Percentiles rank a stretch among this genome's conserved stretches.
Evolutionary conservation across 1,140 invertebrate species (phyloP).

Genomic region (Phortica variegata): DNA sequence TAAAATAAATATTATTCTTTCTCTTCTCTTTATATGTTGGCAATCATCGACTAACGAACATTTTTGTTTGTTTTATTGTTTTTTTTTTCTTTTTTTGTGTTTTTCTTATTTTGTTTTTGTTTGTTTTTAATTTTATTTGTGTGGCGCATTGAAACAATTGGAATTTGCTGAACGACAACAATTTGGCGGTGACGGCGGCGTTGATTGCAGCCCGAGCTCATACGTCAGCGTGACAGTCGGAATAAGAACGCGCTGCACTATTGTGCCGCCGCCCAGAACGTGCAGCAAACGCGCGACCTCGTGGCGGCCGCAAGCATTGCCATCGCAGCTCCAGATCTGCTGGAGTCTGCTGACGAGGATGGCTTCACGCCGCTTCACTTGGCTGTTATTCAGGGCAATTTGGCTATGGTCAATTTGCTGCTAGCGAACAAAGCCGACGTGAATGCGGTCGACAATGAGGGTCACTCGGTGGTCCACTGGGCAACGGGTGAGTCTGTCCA

Average conservation of each 20-base stretch:
- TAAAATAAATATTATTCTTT: too few relatives aligned
- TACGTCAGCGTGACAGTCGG: constrained; percentile 73
- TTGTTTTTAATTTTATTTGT: not conserved
- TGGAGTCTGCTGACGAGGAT: constrained; percentile 84
- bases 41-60: too few relatives aligned
- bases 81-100: not conserved
- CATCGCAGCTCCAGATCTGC: constrained; percentile 73
- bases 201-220: constrained; percentile 65
- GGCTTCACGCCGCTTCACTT: constrained; percentile 92
- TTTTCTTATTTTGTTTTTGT: not conserved
- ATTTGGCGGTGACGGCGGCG: too few relatives aligned
- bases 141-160: too few relatives aligned
- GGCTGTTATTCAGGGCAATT: constrained; percentile 88
- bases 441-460: constrained; percentile 86
- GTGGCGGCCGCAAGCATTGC: constrained; percentile 64
- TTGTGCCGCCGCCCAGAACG: constrained; percentile 64
- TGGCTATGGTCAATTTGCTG: constrained; percentile 76
- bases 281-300: constrained; percentile 63
- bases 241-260: constrained; percentile 90
- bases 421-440: constrained; percentile 83
- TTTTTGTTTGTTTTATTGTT: too few relatives aligned
- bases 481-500: constrained; percentile 80
- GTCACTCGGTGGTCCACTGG: constrained; percentile 97
- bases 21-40: too few relatives aligned
- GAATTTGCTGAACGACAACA: too few relatives aligned